These are phyloP conservation scores for Phyllopteryx taeniolatus DNA, from an alignment of 2,113 vertebrate genomes.

Conservation along the genomic window DNA sequence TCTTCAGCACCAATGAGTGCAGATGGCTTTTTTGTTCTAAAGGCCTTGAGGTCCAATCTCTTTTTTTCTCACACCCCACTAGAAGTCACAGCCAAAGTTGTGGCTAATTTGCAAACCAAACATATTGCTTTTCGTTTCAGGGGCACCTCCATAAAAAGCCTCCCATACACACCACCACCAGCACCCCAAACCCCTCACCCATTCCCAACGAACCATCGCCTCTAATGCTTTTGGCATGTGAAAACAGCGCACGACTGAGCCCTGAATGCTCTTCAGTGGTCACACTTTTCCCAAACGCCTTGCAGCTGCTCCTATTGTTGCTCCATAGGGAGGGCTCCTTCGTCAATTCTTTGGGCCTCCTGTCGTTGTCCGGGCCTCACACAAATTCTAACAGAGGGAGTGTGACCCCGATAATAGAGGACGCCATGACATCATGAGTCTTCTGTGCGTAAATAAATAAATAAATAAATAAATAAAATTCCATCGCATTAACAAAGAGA, in stretches of 20 bases:
- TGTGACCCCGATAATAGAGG: conserved; percentile 54
- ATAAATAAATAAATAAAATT: conserved; percentile 49
- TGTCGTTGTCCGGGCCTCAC: conserved; percentile 54
- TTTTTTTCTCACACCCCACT: conserved; percentile 51
- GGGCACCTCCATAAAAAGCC: conserved; percentile 17
- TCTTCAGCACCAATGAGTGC: neutral
- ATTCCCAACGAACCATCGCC: neutral
- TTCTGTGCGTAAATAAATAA: conserved; percentile 29
- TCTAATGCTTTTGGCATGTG: conserved; percentile 16
- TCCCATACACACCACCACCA: no score
- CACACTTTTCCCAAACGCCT: conserved; percentile 80
- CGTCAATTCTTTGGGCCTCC: conserved; percentile 61
- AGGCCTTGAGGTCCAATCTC: conserved; percentile 9
- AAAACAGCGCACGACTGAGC: conserved; percentile 53
- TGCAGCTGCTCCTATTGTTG: conserved; percentile 79
- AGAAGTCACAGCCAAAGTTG: conserved; percentile 53
- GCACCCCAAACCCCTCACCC: neutral
- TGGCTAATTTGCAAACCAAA: conserved; percentile 71
- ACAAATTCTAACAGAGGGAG: conserved; percentile 56
- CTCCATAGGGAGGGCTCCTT: conserved; percentile 49
- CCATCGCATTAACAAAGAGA: conserved; percentile 46
- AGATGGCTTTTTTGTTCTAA: neutral
- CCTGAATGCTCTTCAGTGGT: conserved; percentile 69
- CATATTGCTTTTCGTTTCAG: conserved; percentile 56
- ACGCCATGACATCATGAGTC: conserved; percentile 59